Percentiles rank a stretch among this genome's conserved stretches.
phyloP scores from a whole-genome alignment of 2,797 vertebrate genomes.

The Chanos chanos region DNA sequence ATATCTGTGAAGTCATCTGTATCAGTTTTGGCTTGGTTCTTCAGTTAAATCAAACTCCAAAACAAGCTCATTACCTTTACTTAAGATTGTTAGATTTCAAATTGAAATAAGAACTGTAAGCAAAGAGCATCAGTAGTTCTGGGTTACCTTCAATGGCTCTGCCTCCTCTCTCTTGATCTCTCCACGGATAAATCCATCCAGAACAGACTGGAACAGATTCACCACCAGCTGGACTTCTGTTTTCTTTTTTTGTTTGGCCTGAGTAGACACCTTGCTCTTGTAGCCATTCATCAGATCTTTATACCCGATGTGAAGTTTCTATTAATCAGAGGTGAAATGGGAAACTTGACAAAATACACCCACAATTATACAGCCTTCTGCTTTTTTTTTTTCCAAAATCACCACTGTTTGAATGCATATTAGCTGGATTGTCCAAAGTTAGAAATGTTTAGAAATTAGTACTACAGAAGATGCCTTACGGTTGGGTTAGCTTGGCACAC shows the following conservation, averaged over 20 bases:
- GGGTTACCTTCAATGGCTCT: slow-evolving; percentile 67
- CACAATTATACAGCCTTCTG: no score
- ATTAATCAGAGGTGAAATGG: slow-evolving; percentile 33
- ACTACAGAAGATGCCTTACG: not conserved
- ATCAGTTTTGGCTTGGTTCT: no score
- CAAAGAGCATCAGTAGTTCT: not conserved
- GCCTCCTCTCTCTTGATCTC: slow-evolving; percentile 76
- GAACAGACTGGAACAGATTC: slow-evolving; percentile 91
- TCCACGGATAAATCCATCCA: slow-evolving; percentile 88
- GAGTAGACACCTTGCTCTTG: slow-evolving; percentile 76
- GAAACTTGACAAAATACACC: no score
- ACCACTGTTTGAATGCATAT: no score
- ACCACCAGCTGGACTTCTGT: slow-evolving; percentile 85
- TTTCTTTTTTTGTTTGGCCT: slow-evolving; percentile 73
- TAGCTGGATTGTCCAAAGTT: no score
- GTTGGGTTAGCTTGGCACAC: slow-evolving; percentile 45
- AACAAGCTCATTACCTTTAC: no score
- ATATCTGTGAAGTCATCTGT: not conserved
- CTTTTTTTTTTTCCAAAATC: no score
- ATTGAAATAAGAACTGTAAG: not conserved
- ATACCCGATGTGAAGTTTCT: slow-evolving; percentile 80
- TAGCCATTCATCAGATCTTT: slow-evolving; percentile 90
- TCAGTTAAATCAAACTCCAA: no score
- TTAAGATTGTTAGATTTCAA: no score
- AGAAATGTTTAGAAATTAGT: no score